Conservation (phyloP, 2,888 invertebrate species). For the Brachyptera putata region DNA sequence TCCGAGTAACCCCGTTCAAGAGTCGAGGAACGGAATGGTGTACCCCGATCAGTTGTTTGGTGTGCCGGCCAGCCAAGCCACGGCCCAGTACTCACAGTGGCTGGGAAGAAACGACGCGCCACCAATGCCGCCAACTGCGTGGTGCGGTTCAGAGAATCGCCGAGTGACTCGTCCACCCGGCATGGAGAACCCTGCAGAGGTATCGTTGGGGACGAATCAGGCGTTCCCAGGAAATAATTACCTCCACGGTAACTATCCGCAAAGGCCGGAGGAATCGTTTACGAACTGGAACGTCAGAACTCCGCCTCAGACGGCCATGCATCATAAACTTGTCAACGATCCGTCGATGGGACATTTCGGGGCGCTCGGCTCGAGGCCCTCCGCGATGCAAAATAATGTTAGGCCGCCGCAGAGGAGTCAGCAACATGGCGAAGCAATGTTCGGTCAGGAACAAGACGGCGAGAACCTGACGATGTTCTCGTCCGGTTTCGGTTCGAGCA, state of each 20-base stretch:
- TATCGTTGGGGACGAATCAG: too few relatives aligned
- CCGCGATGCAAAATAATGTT: too few relatives aligned
- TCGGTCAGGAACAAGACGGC: neutral
- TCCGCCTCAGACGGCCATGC: too few relatives aligned
- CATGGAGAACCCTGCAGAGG: neutral
- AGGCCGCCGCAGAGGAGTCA: too few relatives aligned
- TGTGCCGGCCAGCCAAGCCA: conserved; percentile 45
- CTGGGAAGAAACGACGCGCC: neutral
- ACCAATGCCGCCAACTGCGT: conserved; percentile 2
- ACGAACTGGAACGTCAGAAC: too few relatives aligned
- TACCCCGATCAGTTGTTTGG: too few relatives aligned
- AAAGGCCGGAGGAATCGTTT: neutral
- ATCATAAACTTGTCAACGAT: too few relatives aligned
- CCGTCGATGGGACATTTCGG: too few relatives aligned
- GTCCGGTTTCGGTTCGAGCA: conserved; percentile 20
- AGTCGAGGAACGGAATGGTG: neutral
- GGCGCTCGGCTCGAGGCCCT: too few relatives aligned
- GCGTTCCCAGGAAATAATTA: too few relatives aligned
- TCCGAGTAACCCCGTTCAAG: conserved; percentile 4
- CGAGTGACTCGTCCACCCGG: neutral
- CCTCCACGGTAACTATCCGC: neutral
- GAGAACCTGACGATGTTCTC: conserved; percentile 27
- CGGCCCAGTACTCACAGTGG: conserved; percentile 4
- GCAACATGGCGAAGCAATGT: too few relatives aligned
- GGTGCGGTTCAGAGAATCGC: neutral